phyloP scores from a whole-genome alignment of 2,888 invertebrate genomes.

The Ypsolopha sequella region DNA sequence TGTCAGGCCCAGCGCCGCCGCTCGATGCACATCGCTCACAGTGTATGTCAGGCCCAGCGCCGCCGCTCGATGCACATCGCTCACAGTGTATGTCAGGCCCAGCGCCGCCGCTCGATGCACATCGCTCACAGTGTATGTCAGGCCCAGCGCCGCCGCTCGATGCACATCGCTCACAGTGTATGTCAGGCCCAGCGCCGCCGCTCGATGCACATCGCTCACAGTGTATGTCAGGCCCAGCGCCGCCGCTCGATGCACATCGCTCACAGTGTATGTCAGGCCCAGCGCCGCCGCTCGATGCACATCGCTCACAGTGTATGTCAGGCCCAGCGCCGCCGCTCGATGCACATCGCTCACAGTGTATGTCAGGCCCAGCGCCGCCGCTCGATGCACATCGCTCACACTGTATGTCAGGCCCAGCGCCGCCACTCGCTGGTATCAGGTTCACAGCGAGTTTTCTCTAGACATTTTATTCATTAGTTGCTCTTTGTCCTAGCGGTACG shows the following conservation, averaged over 20 bases:
- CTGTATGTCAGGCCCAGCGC: too few relatives aligned
- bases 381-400: too few relatives aligned
- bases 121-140: constrained; percentile 8
- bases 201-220: too few relatives aligned
- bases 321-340: neutral
- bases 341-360: too few relatives aligned
- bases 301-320: constrained; percentile 8
- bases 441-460: too few relatives aligned
- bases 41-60: constrained; percentile 9
- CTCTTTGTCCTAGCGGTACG: too few relatives aligned
- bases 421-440: too few relatives aligned
- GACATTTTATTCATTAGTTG: too few relatives aligned
- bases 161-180: too few relatives aligned
- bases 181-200: constrained; percentile 8
- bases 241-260: neutral
- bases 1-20: constrained; percentile 8
- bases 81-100: constrained; percentile 9
- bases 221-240: constrained; percentile 9
- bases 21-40: too few relatives aligned
- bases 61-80: neutral
- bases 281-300: neutral
- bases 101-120: neutral
- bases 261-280: constrained; percentile 9
- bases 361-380: constrained; percentile 8
- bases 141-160: neutral